These are phyloP conservation scores for Agrotis puta DNA, from an alignment of 2,888 invertebrate genomes.

Conservation along the genomic window DNA sequence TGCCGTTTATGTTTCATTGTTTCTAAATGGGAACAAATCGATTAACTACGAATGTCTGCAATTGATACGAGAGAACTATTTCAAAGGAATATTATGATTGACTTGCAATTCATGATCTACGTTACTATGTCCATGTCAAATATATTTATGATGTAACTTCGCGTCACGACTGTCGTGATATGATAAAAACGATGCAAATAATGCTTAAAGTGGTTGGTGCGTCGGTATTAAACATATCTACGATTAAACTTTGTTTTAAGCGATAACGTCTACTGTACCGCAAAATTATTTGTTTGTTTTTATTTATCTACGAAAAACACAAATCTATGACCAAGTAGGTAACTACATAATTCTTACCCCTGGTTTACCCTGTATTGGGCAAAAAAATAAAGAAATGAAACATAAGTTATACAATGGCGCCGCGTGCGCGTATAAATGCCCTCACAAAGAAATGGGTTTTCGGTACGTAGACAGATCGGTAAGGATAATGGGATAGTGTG, in stretches of 20 bases:
- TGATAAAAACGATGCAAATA: conserved; percentile 49
- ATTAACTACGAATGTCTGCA: conserved; percentile 28
- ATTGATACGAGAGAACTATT: neutral
- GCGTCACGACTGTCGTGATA: conserved; percentile 18
- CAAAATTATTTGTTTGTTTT: neutral
- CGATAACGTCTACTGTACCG: conserved; percentile 14
- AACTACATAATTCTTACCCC: conserved; percentile 30
- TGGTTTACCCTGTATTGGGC: conserved; percentile 26
- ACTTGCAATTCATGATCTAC: conserved; percentile 9
- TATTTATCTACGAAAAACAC: conserved; percentile 3
- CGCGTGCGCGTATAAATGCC: no score
- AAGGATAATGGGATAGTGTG: neutral
- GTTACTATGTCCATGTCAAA: conserved; percentile 10
- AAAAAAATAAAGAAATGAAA: conserved; percentile 19
- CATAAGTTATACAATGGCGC: no score
- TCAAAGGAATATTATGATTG: neutral
- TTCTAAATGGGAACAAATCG: conserved; percentile 32
- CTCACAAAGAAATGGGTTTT: no score
- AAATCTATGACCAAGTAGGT: neutral
- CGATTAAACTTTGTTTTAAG: neutral
- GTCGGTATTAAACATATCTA: conserved; percentile 22
- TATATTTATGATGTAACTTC: conserved; percentile 20
- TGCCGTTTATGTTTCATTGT: neutral
- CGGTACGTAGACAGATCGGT: no score
- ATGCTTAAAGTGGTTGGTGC: conserved; percentile 19